Evolutionary conservation across 2,797 vertebrate species (phyloP), one percentile per base, ranked within the genome.

Genomic region (Tragopan temminckii): DNA sequence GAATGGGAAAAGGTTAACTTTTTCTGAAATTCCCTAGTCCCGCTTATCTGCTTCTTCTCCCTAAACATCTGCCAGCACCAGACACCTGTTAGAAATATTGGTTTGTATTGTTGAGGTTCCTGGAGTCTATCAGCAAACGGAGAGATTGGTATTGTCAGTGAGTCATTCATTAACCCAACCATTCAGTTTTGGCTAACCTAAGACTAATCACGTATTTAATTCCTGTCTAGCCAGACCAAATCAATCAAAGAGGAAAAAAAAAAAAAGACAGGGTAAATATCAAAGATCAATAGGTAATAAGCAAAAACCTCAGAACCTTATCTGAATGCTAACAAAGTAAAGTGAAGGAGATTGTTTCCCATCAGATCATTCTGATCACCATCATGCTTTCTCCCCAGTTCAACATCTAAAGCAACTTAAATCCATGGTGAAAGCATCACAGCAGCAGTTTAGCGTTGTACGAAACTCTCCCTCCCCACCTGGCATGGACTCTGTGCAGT

Each of bases 1-100:
- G 89, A 91, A 89, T 92, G 74, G 48, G 36, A 86, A 89, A 90
- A 92, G 77, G 77, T 95, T 76, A 92, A 88, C 74, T 89, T 94
- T 63, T 85, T n/a, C 70, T 89, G 52, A 77, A 95, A 85, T 88
- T 94, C 82, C 92, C 76, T 75, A 63, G 38, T 76, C 69, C 36
- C 38, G 40, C 63, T 93, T 97, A 92, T 93, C 92, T 92, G 40
- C 43, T 74, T 9, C 67, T 83, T 94, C 59, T 88, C 80, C 48
- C 74, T n/a, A 21, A 68, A 89, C 70, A 92, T 88, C 82, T 96
- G 80, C 70, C 77, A 86, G 43, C 40, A 84, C 62, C 77, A 93
- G 87, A 74, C 57, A 95, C 87, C 85, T 91, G 85, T 25, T 93
- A 50, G 38, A 80, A 91, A 50, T 46, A 85, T 12, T 93, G 48